Conservation (phyloP, 2,888 invertebrate genomes). For the Apocheima hispidaria region DNA sequence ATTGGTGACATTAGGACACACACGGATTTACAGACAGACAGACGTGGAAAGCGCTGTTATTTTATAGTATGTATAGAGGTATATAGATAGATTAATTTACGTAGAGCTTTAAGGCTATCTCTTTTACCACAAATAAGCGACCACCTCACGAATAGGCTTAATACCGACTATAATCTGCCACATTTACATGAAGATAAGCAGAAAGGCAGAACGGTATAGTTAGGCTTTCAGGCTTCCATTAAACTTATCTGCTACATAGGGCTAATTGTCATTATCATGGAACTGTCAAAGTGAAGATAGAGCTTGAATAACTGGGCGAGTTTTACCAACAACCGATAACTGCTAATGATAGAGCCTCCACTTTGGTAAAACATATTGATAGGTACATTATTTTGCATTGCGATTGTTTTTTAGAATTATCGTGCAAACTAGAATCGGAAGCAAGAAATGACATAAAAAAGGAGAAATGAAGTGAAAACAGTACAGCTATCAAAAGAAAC, state of each 20-base stretch:
- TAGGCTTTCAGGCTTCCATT: constrained; percentile 36
- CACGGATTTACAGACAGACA: no score
- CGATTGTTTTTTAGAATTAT: no score
- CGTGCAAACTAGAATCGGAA: no score
- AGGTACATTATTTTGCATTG: no score
- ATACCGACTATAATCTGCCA: constrained; percentile 5
- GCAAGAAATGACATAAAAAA: no score
- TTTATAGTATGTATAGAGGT: no score
- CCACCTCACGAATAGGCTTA: constrained; percentile 8
- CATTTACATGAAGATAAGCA: constrained; percentile 19
- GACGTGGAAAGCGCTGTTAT: no score
- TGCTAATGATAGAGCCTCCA: neutral
- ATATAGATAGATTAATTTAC: no score
- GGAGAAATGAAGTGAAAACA: no score
- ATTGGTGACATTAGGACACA: no score
- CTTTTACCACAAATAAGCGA: constrained; percentile 9
- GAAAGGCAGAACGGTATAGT: constrained; percentile 9
- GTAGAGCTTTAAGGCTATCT: neutral
- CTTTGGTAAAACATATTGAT: no score
- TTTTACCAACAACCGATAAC: constrained; percentile 3
- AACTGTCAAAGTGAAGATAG: constrained; percentile 24
- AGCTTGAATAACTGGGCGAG: constrained; percentile 3
- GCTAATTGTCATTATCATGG: constrained; percentile 42
- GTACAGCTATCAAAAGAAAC: no score
- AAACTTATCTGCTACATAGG: constrained; percentile 35